phyloP scores from a whole-genome alignment of 2,888 invertebrate genomes.

The Cotesia congregata region DNA sequence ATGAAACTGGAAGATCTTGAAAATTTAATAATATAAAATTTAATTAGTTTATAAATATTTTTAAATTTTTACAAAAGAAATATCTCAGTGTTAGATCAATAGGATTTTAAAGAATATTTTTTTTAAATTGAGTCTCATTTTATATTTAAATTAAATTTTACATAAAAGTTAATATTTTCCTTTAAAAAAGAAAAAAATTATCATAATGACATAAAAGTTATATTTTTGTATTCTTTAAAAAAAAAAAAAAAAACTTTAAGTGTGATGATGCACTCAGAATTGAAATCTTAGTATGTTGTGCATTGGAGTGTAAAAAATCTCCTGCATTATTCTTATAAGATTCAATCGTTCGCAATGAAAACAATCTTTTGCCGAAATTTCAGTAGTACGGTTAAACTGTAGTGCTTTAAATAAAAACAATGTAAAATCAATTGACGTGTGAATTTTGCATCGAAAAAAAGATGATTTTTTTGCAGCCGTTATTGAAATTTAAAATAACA shows the following conservation, averaged over 20 bases:
- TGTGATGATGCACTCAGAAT: background rate
- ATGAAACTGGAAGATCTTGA: too few relatives aligned
- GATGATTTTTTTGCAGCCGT: background rate
- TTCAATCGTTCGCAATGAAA: background rate
- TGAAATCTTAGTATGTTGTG: background rate
- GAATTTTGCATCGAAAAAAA: background rate
- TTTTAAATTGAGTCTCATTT: too few relatives aligned
- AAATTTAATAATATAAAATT: too few relatives aligned
- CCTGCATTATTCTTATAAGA: background rate
- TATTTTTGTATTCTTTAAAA: too few relatives aligned
- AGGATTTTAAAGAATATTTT: too few relatives aligned
- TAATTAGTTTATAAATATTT: too few relatives aligned
- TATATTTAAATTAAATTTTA: too few relatives aligned
- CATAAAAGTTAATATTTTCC: too few relatives aligned
- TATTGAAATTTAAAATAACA: background rate
- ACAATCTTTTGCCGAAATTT: background rate
- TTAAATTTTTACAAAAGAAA: too few relatives aligned
- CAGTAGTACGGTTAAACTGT: background rate
- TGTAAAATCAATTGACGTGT: background rate
- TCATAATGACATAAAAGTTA: too few relatives aligned
- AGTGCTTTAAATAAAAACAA: background rate
- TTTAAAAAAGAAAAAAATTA: too few relatives aligned
- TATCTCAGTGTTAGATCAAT: too few relatives aligned
- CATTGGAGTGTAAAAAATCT: background rate
- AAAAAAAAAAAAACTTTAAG: background rate